phyloP scores from a whole-genome alignment of 1,140 invertebrate genomes.

The Palaemon carinicauda region DNA sequence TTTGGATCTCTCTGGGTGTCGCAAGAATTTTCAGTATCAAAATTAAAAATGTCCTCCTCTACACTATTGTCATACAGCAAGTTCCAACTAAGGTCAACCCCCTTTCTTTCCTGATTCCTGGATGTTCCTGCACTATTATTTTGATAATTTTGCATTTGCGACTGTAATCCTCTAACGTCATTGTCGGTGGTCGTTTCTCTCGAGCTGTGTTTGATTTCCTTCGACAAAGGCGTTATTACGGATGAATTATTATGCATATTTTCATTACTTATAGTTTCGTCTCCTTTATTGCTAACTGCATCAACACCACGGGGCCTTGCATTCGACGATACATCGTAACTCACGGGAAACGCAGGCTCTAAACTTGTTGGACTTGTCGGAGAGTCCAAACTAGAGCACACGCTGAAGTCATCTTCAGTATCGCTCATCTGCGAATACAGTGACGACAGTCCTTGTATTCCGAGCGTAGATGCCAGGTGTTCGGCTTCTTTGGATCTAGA shows the following conservation, averaged over 20 bases:
- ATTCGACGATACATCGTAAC: background rate
- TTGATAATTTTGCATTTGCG: background rate
- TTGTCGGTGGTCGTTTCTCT: background rate
- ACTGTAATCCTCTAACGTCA: background rate
- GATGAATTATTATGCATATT: too few species aligned
- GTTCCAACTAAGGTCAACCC: background rate
- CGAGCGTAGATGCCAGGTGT: conserved; percentile 20
- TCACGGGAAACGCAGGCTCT: background rate
- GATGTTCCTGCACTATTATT: background rate
- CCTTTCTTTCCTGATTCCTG: background rate
- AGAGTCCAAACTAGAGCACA: conserved; percentile 25
- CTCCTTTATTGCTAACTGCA: too few species aligned
- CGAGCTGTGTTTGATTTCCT: too few species aligned
- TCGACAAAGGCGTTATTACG: too few species aligned
- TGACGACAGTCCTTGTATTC: conserved; percentile 24
- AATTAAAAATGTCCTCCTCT: conserved; percentile 22
- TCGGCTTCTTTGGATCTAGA: conserved; percentile 34
- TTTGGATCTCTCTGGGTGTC: background rate
- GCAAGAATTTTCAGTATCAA: background rate
- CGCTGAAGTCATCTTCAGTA: conserved; percentile 30
- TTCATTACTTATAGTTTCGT: too few species aligned
- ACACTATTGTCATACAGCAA: background rate
- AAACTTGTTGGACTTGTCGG: background rate
- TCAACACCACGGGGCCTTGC: background rate
- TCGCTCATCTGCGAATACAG: conserved; percentile 40